Evolutionary conservation across 2,888 invertebrate species (phyloP), one percentile per base, ranked within the genome.

Genomic region (Plutella xylostella): DNA sequence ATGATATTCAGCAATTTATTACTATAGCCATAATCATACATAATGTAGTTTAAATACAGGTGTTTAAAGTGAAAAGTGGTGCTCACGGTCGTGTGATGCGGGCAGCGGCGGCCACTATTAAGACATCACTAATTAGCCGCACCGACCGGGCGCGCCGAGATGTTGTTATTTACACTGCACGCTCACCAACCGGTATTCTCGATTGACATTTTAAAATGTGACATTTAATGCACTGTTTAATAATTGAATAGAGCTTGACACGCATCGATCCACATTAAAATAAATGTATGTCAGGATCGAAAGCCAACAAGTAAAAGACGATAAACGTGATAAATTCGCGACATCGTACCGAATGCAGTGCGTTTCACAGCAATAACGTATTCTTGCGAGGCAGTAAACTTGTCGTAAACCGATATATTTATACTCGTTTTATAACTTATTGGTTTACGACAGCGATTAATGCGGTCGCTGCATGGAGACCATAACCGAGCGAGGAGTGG

Each of bases 381-480:
- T 65, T 65, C 64, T 71, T 64, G 65, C 65, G 69, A 66, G 63
- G 68, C 63, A 61, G 68, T 72, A 72, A 72, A 72, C 65, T 61
- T 56, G 60, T 58, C 60, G 65, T 72, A 70, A 71, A 70, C 62
- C 68, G 66, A 70, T 71, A 67, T 71, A 72, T 72, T 70, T 72
- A 69, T 70, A 69, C 69, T 68, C 68, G 58, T 71, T 72, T 72
- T 70, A 72, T 68, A 71, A 68, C 66, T 66, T 72, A 70, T 68
- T 65, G 69, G 65, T 72, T 72, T 71, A 72, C 66, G 70, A 67
- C 65, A 58, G 56, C 63, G 65, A 69, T 71, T 69, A 71, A 69
- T 68, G 65, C 63, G 65, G 61, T 60, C 58, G 59, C 58, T 59
- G 63, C 64, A 63, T 57, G 60, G 60, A 60, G 61, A 58, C 66